Evolutionary conservation across 2,797 vertebrate species (phyloP).

Genomic region (Danio jaintianensis): DNA sequence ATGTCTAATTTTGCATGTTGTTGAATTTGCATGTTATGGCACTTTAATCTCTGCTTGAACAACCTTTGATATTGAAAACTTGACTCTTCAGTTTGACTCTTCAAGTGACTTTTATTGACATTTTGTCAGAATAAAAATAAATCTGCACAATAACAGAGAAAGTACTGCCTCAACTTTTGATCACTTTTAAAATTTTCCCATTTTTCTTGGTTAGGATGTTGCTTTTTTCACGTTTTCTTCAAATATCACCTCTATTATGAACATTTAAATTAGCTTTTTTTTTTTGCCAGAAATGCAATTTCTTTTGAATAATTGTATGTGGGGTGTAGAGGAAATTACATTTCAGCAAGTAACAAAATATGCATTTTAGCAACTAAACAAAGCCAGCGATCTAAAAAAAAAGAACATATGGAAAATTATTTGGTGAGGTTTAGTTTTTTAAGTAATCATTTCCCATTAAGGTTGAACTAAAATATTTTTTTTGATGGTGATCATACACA

Average conservation of each 20-base stretch:
- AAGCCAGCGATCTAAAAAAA: background rate
- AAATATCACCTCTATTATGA: background rate
- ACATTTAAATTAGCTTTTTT: background rate
- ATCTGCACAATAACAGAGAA: too few species aligned
- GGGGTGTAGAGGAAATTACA: slow-evolving; percentile 16
- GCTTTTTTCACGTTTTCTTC: background rate
- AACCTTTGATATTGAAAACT: too few species aligned
- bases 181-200: background rate
- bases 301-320: slow-evolving; percentile 1
- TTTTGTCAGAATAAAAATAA: too few species aligned
- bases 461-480: background rate
- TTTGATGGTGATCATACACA: background rate
- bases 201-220: background rate
- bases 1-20: too few species aligned
- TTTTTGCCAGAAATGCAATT: background rate
- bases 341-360: slow-evolving; percentile 15
- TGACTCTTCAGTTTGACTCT: too few species aligned
- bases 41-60: too few species aligned
- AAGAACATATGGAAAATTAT: background rate
- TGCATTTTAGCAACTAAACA: slow-evolving; percentile 1
- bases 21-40: too few species aligned
- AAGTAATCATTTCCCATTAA: background rate
- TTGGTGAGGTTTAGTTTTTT: background rate
- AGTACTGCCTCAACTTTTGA: background rate
- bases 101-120: too few species aligned